Evolutionary conservation across 2,888 invertebrate genomes (phyloP), one percentile per base, ranked within the genome.

Genomic region (Formica aserva): DNA sequence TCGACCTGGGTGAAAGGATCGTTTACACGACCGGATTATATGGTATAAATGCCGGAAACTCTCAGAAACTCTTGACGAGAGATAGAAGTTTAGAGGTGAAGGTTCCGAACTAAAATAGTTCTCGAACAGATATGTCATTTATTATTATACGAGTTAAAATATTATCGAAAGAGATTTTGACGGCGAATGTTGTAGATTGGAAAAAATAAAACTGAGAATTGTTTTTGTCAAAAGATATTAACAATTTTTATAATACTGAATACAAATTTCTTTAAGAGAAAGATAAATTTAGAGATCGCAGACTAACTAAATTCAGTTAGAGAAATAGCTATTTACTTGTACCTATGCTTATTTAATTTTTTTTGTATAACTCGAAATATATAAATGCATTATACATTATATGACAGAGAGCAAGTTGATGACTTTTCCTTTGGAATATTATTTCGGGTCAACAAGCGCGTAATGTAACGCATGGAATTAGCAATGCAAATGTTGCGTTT

Each of bases 401-500:
- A 35, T 13, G 5, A 71, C 8, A 35, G 52, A 75, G 26, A 88
- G 71, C 75, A 32, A 72, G 67, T 80, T 80, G 65, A 85, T 78
- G 82, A 80, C 82, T 81, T 62, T 80, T 69, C 82, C 48, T 22
- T 84, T 72, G 65, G 80, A 66, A 84, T 83, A 74, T 84, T 72
- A 82, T 85, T 86, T 60, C 76, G 71, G 82, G 83, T 90, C 80
- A 83, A 85, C 83, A 76, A 83, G 85, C 80, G 83, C 38, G 65
- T 69, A 66, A 85, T 86, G 77, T 77, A 87, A 86, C 74, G 66
- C 78, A 76, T 55, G 26, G 83, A 85, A 88, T 90, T 90, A 90
- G 87, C 88, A 90, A 88, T 90, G 89, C 88, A 90, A 88, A 90
- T 90, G 85, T 85, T 85, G 85, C 81, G 80, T 83, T 72, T 80